A percentile compares a stretch with the other conserved stretches of the same genome.
Evolutionary conservation across 2,113 vertebrate species (phyloP).

Genomic region (Triplophysa siluroides): DNA sequence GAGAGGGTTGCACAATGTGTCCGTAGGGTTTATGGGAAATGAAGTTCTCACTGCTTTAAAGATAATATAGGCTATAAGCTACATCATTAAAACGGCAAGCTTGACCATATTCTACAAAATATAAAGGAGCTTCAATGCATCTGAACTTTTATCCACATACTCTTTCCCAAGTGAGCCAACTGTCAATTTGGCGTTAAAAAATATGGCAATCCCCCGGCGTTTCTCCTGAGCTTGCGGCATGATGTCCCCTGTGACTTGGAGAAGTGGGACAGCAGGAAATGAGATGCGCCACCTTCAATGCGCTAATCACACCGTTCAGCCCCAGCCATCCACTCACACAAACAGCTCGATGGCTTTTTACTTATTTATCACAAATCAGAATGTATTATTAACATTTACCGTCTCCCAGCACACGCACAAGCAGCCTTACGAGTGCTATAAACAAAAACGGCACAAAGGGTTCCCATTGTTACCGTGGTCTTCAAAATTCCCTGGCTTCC

Average conservation of each 20-base stretch:
- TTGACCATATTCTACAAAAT: too few relatives aligned
- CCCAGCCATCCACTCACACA: constrained; percentile 27
- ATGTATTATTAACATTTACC: constrained; percentile 43
- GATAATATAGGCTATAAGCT: not conserved
- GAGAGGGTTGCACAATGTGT: constrained; percentile 19
- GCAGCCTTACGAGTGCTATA: not conserved
- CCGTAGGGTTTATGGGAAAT: constrained; percentile 14
- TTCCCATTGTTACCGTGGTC: constrained; percentile 5
- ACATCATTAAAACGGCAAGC: not conserved
- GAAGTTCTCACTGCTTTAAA: constrained; percentile 26
- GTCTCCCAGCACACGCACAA: not conserved
- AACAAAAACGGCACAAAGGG: not conserved
- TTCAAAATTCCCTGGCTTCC: constrained; percentile 32
- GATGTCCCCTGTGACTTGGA: constrained; percentile 43
- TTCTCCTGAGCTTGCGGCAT: constrained; percentile 6
- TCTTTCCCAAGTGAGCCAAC: constrained; percentile 1
- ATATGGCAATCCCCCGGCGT: not conserved
- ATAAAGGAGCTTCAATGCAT: too few relatives aligned
- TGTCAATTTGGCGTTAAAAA: constrained; percentile 4
- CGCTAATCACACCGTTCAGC: constrained; percentile 8
- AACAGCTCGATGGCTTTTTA: constrained; percentile 42
- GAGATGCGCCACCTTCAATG: constrained; percentile 17
- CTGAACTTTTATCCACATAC: not conserved
- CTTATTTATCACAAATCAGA: constrained; percentile 51
- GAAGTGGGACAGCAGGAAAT: constrained; percentile 57